Evolutionary conservation across 2,888 invertebrate species (phyloP), one percentile per base, ranked within the genome.

Genomic region (Ichneumoninae sp.): DNA sequence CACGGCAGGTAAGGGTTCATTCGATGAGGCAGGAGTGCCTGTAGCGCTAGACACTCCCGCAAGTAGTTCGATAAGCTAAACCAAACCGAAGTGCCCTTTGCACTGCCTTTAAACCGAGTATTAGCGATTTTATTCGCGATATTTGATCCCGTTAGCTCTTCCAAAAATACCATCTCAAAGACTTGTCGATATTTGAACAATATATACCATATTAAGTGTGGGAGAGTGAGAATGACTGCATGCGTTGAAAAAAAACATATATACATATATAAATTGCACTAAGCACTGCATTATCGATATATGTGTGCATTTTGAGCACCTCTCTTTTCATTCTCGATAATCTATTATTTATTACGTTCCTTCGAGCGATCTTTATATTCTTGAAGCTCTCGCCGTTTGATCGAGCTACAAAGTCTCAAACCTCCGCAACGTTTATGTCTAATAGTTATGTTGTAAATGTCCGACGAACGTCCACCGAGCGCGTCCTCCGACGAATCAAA

Each of bases 161-260:
- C 72, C 65, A 70, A 79, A 52, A 60, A 33, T 54, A 81, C 10
- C 78, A 82, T 75, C 81, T 40, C 40, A 40, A 62, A 82, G 71
- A 81, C 70, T 71, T 57, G 68, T 74, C 85, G 77, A 79, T 60
- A 65, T 78, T 82, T 72, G 81, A 85, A 80, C 70, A 81, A 76
- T 85, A 81, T 60, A 84, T 71, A 86, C 72, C 85, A 72, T 71
- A 82, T 87, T 88, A 87, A 91, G 93, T 92, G 92, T 93, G 93
- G 93, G 93, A 93, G 93, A 93, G 93, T 93, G 93, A 93, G 93
- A 93, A 93, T 93, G 93, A 91, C 87, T 93, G 93, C 93, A 93
- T 93, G 93, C 92, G 90, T 92, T 93, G 93, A 93, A 92, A 93
- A 92, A 91, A 90, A 52, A 70, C 16, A 70, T 33, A 65, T n/a